Percentiles rank a stretch among this genome's conserved stretches.
phyloP scores from a whole-genome alignment of 2,888 invertebrate species.

The Meiosimyza platycephala region DNA sequence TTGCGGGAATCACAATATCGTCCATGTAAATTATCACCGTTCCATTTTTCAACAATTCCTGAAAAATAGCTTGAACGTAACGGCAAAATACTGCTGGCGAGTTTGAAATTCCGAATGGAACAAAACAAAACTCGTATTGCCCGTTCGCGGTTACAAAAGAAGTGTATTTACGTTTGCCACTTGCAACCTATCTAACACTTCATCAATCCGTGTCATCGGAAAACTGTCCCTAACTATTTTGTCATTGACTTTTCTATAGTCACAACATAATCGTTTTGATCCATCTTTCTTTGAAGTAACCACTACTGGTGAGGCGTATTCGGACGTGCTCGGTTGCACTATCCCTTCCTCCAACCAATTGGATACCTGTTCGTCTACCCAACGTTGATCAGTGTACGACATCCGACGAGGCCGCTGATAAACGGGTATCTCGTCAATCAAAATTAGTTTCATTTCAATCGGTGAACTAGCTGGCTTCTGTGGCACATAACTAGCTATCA shows the following conservation, averaged over 20 bases:
- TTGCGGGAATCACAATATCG: no score
- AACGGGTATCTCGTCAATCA: slow-evolving; percentile 33
- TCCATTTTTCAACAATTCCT: no score
- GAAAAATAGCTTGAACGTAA: no score
- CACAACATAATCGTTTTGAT: slow-evolving; percentile 6
- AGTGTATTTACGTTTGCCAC: slow-evolving; percentile 11
- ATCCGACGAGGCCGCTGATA: slow-evolving; percentile 24
- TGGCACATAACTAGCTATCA: no score
- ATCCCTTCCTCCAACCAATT: slow-evolving; percentile 32
- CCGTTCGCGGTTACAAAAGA: slow-evolving; percentile 20
- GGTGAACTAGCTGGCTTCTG: no score
- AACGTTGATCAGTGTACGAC: slow-evolving; percentile 18
- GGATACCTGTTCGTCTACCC: slow-evolving; percentile 23
- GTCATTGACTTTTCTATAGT: slow-evolving; percentile 9
- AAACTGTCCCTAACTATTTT: slow-evolving; percentile 19
- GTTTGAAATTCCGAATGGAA: slow-evolving; percentile 32
- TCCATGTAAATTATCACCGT: no score
- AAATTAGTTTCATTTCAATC: slow-evolving; percentile 39
- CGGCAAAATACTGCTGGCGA: no score
- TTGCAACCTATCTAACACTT: slow-evolving; percentile 9
- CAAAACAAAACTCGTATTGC: slow-evolving; percentile 26
- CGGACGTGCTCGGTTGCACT: slow-evolving; percentile 31
- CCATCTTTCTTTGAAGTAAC: slow-evolving; percentile 23
- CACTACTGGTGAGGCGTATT: slow-evolving; percentile 25
- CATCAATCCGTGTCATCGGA: slow-evolving; percentile 8